Percentiles rank a stretch among this genome's conserved stretches.
Evolutionary conservation across 1,140 invertebrate genomes (phyloP).

Genomic region (Paraescarpia echinospica): DNA sequence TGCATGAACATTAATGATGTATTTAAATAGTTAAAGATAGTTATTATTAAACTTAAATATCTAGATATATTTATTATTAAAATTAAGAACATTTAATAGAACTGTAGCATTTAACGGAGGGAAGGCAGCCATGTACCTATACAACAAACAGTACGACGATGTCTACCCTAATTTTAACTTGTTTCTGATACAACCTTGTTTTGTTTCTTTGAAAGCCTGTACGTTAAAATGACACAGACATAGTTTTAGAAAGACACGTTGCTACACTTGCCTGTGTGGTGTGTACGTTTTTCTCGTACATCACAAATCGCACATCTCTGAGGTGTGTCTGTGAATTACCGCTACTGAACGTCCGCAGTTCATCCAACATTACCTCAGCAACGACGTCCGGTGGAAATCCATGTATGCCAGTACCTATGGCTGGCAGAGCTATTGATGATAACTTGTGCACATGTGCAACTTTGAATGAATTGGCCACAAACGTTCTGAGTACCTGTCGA

Average conservation of each 20-base stretch:
- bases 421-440: conserved; percentile 16
- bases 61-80: not conserved
- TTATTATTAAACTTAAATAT: not conserved
- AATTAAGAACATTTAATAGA: not conserved
- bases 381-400: conserved; percentile 5
- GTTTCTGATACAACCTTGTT: too few relatives aligned
- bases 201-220: too few relatives aligned
- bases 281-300: not conserved
- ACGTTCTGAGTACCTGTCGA: not conserved
- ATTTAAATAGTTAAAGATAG: not conserved
- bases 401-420: conserved; percentile 10
- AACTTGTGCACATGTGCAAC: not conserved
- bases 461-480: conserved; percentile 4
- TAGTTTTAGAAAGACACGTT: not conserved
- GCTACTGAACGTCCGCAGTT: conserved; percentile 1
- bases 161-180: too few relatives aligned
- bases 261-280: not conserved
- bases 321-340: not conserved
- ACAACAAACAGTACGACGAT: too few relatives aligned
- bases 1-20: not conserved
- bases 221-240: not conserved
- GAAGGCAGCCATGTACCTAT: too few relatives aligned
- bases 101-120: not conserved
- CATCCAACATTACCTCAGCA: not conserved
- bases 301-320: not conserved